These are phyloP conservation scores for Tipula confusa DNA, from an alignment of 2,888 invertebrate species.

Conservation along the genomic window DNA sequence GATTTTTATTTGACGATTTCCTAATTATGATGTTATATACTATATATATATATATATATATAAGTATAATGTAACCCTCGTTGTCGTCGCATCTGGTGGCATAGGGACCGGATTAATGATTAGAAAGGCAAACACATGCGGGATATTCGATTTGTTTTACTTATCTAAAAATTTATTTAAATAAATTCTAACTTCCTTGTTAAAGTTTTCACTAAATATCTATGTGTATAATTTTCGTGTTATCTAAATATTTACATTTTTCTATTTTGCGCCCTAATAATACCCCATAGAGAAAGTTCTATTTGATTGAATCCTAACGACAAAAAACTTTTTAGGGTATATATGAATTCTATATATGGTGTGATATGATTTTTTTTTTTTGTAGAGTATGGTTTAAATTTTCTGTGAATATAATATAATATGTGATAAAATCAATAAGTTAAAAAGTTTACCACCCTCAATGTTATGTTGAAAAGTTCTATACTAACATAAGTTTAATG, in stretches of 20 bases:
- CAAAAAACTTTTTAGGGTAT: background rate
- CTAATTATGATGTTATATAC: background rate
- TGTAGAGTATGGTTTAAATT: background rate
- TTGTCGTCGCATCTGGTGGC: background rate
- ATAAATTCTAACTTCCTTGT: background rate
- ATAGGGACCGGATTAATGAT: background rate
- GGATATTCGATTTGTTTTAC: background rate
- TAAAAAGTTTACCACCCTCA: no score
- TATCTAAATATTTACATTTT: background rate
- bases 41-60: no score
- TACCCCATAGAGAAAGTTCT: background rate
- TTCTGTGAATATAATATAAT: no score
- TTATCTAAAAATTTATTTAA: background rate
- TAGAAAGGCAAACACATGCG: background rate
- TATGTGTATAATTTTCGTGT: background rate
- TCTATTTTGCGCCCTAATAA: background rate
- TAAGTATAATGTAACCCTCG: background rate
- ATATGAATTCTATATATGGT: background rate
- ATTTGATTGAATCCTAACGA: background rate
- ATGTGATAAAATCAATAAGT: no score
- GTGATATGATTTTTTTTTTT: background rate
- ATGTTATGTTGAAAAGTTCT: no score
- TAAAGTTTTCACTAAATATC: background rate
- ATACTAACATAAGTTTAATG: no score
- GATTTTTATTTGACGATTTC: slow-evolving; percentile 15